Evolutionary conservation across 2,113 vertebrate species (phyloP), one percentile per base, ranked within the genome.

Genomic region (Gopherus evgoodei): DNA sequence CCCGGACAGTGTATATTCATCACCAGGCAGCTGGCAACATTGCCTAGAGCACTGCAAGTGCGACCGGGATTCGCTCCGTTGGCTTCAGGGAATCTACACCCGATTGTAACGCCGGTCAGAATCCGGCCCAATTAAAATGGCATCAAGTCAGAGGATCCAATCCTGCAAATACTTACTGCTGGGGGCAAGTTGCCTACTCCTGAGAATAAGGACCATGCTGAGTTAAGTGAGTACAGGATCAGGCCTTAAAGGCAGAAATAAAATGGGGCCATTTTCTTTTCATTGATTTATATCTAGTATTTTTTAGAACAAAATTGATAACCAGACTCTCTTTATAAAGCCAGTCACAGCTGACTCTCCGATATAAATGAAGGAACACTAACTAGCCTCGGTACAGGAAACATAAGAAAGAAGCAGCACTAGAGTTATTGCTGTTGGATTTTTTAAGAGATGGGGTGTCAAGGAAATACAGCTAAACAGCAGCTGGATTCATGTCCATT

Each of bases 1-100:
- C 35, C 21, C 2, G 4, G 8, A 54, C 25, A 56, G 3, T 2
- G 47, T 47, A 5, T 1, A 8, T 29, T 35, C 42, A 9, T 3
- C 14, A 42, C 0, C 1, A 88, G 53, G 65, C 1, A 49, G 52
- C 29, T 8, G 65, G 49, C 24, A 47, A 2, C 57, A 24, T 8
- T 24, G 25, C 3, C 3, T 3, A 31, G 75, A 38, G 3, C 49
- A 50, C 52, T n/a, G 81, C 10, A 27, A 11, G 44, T 65, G n/a
- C 65, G 10, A 21, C 4, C n/a, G 38, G 65, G 65, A 72, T 72
- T n/a, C 19, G 21, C 65, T 21, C 65, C 6, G 8, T 13, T 69
- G 62, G 62, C 62, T n/a, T n/a, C 62, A 17, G 62, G n/a, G 35
- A 38, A 72, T 22, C n/a, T 11, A 27, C 75, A 12, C 42, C 11